These are phyloP conservation scores for Meteorus sp. DNA, from an alignment of 1,140 invertebrate genomes.

Conservation along the genomic window DNA sequence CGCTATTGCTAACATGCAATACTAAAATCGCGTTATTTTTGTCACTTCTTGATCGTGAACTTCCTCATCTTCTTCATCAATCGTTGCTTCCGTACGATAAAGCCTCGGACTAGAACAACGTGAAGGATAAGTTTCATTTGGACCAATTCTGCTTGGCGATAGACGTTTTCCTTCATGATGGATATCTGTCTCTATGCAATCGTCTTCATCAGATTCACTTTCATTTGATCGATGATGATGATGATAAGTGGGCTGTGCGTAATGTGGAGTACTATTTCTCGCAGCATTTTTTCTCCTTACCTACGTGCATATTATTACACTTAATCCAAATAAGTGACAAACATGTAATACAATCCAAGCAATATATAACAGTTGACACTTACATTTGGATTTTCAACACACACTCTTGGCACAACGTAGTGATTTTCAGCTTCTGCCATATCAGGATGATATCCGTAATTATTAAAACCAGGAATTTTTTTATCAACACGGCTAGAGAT, in stretches of 20 bases:
- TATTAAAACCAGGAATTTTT: constrained; percentile 42
- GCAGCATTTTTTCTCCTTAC: neutral
- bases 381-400: constrained; percentile 45
- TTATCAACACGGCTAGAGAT: constrained; percentile 23
- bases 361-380: constrained; percentile 28
- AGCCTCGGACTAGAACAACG: constrained; percentile 41
- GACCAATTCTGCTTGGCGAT: constrained; percentile 31
- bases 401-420: constrained; percentile 44
- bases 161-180: constrained; percentile 39
- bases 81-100: constrained; percentile 42
- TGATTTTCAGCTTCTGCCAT: constrained; percentile 49
- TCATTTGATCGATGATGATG: constrained; percentile 8
- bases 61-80: constrained; percentile 46
- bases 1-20: neutral
- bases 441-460: constrained; percentile 49
- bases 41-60: constrained; percentile 30
- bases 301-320: neutral
- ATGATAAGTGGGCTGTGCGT: constrained; percentile 31
- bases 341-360: neutral
- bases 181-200: constrained; percentile 45
- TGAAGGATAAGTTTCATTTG: constrained; percentile 47
- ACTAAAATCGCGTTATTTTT: constrained; percentile 48
- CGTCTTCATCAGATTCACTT: constrained; percentile 28
- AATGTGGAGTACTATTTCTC: constrained; percentile 18
- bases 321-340: neutral